phyloP scores from a whole-genome alignment of 1,140 invertebrate genomes.

The Monomorium pharaonis region DNA sequence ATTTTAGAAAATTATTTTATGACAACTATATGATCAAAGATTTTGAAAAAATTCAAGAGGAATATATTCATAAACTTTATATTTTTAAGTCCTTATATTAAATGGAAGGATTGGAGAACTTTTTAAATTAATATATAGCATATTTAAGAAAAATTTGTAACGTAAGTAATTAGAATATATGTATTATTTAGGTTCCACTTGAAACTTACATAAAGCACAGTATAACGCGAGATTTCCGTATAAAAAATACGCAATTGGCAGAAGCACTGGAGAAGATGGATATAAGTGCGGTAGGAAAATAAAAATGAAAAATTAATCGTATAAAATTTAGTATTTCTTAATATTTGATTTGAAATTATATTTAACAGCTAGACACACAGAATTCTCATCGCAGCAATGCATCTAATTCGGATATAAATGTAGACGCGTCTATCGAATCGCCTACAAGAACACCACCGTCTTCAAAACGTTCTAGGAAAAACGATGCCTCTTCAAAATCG shows the following conservation, averaged over 20 bases:
- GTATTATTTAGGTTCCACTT: conserved; percentile 80
- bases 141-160: not conserved
- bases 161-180: not conserved
- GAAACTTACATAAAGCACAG: conserved; percentile 86
- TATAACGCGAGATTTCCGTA: conserved; percentile 86
- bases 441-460: not conserved
- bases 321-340: not conserved
- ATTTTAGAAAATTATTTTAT: no score
- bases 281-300: conserved; percentile 75
- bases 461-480: conserved; percentile 4
- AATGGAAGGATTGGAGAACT: conserved; percentile 84
- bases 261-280: conserved; percentile 83
- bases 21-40: no score
- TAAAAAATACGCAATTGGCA: conserved; percentile 83
- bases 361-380: conserved; percentile 46
- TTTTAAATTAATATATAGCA: not conserved
- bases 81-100: no score
- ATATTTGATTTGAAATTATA: conserved; percentile 4
- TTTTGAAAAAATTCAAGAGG: no score
- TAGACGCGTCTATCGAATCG: not conserved
- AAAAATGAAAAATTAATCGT: not conserved
- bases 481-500: not conserved
- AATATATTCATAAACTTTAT: no score
- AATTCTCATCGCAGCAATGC: not conserved
- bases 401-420: conserved; percentile 2